A percentile compares a stretch with the other conserved stretches of the same genome.
phyloP scores from a whole-genome alignment of 1,140 invertebrate genomes.

The Heterodera carotae region DNA sequence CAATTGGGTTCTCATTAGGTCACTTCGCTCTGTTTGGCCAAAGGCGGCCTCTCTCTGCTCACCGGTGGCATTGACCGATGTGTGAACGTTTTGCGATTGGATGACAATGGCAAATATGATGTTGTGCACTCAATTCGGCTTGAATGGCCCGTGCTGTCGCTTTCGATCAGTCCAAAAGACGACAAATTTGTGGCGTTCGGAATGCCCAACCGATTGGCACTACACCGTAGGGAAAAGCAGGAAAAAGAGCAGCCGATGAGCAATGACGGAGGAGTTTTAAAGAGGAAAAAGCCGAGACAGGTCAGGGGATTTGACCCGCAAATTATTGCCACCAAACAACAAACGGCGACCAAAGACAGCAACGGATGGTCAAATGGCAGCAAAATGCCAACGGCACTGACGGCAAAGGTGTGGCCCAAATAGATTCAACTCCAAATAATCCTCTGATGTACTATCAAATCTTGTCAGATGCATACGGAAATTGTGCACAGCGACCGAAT shows the following conservation, averaged over 20 bases:
- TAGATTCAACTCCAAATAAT: neutral
- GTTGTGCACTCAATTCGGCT: slow-evolving; percentile 84
- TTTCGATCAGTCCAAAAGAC: slow-evolving; percentile 79
- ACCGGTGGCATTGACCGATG: slow-evolving; percentile 86
- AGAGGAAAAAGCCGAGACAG: slow-evolving; percentile 5
- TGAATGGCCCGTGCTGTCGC: slow-evolving; percentile 83
- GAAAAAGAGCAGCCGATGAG: neutral
- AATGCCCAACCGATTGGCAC: slow-evolving; percentile 80
- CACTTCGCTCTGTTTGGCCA: slow-evolving; percentile 71
- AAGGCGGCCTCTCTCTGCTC: slow-evolving; percentile 78
- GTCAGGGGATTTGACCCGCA: slow-evolving; percentile 1
- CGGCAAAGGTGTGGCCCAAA: neutral
- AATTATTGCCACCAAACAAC: slow-evolving; percentile 3
- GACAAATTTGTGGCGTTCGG: slow-evolving; percentile 84
- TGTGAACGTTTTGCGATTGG: slow-evolving; percentile 82
- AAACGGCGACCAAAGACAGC: neutral
- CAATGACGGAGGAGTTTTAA: neutral
- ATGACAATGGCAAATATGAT: slow-evolving; percentile 75
- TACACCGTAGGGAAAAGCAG: slow-evolving; percentile 74
- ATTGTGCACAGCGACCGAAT: slow-evolving; percentile 25
- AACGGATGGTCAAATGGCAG: neutral
- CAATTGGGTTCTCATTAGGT: slow-evolving; percentile 41
- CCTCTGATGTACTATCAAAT: neutral
- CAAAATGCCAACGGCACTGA: slow-evolving; percentile 1
- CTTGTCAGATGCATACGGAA: neutral